Conservation (phyloP, 2,113 vertebrate genomes). For the Oceanodroma tethys region DNA sequence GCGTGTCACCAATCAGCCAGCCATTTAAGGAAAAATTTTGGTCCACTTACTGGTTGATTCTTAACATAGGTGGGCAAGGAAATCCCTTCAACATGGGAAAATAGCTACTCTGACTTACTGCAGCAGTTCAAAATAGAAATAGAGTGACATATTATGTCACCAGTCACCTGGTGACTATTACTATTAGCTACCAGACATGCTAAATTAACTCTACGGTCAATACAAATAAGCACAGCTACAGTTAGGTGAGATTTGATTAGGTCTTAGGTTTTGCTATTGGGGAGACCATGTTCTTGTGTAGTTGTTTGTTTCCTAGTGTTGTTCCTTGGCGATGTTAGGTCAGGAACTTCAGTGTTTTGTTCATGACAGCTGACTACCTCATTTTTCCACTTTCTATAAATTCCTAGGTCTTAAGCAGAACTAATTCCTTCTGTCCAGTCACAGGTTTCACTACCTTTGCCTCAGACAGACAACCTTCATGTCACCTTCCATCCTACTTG, state of each 20-base stretch:
- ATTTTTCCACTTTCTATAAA: background rate
- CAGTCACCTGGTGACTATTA: background rate
- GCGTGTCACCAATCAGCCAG: background rate
- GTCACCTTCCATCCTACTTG: background rate
- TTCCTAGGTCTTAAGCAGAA: background rate
- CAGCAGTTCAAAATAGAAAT: background rate
- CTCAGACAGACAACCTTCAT: background rate
- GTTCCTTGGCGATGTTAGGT: background rate
- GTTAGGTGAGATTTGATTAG: rapidly evolving
- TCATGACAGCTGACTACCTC: background rate
- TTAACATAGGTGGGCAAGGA: background rate
- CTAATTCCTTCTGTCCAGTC: background rate
- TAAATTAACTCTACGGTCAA: background rate
- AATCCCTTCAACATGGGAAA: background rate
- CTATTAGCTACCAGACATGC: background rate
- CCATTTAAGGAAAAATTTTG: background rate
- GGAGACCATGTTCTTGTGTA: rapidly evolving
- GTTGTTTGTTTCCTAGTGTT: background rate
- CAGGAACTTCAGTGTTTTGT: background rate
- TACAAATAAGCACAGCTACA: background rate
- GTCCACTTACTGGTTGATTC: background rate
- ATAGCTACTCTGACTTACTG: background rate
- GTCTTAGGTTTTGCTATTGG: background rate
- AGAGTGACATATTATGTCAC: background rate
- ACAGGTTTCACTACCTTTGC: background rate